Percentiles rank a stretch among this genome's conserved stretches.
Evolutionary conservation across 1,140 invertebrate species (phyloP).

Genomic region (Palaemon carinicauda): DNA sequence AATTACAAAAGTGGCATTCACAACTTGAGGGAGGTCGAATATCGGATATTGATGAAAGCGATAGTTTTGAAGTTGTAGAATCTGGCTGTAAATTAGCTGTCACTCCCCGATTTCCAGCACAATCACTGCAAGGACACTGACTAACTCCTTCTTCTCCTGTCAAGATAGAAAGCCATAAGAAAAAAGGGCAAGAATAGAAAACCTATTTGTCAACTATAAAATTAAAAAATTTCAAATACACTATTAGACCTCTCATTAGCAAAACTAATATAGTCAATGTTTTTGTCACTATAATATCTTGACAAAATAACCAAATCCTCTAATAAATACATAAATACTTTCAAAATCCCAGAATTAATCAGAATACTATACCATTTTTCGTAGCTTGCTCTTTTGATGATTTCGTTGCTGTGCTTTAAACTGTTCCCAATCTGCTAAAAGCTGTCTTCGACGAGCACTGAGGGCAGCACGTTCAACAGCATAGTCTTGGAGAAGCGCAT

Average conservation of each 20-base stretch:
- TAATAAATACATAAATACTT: neutral
- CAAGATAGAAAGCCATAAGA: neutral
- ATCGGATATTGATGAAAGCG: conserved; percentile 12
- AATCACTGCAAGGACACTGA: conserved; percentile 37
- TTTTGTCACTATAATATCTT: neutral
- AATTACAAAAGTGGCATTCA: conserved; percentile 53
- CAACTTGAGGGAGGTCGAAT: conserved; percentile 35
- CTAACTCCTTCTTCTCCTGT: conserved; percentile 11
- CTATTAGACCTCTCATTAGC: neutral
- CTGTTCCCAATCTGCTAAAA: conserved; percentile 48
- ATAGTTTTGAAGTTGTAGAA: neutral
- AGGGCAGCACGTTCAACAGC: conserved; percentile 47
- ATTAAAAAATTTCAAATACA: neutral
- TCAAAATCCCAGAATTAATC: neutral
- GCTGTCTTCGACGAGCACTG: conserved; percentile 42
- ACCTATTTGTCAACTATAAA: neutral
- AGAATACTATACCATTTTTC: conserved; percentile 3
- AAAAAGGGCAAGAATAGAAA: neutral
- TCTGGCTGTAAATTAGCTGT: neutral
- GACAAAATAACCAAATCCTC: neutral
- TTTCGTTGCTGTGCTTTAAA: conserved; percentile 48
- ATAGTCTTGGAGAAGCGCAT: conserved; percentile 49
- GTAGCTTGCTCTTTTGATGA: conserved; percentile 25
- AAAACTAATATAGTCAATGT: neutral
- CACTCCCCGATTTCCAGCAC: neutral